Conservation (phyloP, 2,113 vertebrate genomes). For the Ginglymostoma cirratum region DNA sequence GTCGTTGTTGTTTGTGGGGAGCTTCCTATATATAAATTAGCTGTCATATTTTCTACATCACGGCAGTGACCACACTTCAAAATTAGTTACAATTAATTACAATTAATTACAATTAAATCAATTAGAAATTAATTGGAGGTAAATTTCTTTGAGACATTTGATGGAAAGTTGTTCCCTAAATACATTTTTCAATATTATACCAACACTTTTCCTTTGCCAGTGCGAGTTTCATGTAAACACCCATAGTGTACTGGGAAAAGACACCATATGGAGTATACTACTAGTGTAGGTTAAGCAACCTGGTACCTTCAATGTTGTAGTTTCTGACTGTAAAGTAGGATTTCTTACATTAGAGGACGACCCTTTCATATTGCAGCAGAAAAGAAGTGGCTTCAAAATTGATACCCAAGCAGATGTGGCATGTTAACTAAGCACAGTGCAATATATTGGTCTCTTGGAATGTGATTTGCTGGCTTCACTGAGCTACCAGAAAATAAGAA, state of each 20-base stretch:
- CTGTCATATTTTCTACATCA: not conserved
- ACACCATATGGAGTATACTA: too few species aligned
- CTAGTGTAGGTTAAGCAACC: not conserved
- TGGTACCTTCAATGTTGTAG: not conserved
- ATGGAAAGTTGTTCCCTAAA: not conserved
- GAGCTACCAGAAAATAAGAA: not conserved
- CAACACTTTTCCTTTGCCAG: not conserved
- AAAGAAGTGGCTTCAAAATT: not conserved
- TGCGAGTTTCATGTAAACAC: not conserved
- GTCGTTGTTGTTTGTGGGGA: not conserved
- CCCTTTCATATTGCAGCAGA: not conserved
- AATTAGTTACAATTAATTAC: too few species aligned
- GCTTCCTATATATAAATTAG: not conserved
- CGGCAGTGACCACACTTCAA: not conserved
- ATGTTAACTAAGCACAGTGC: not conserved
- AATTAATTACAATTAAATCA: too few species aligned
- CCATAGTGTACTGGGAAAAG: not conserved
- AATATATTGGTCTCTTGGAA: not conserved
- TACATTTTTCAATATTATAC: not conserved
- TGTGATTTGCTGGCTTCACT: not conserved
- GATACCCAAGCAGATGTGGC: not conserved
- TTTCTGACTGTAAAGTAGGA: not conserved
- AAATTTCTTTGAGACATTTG: not conserved
- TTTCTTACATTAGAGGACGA: not conserved
- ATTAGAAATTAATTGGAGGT: not conserved